Evolutionary conservation across 2,113 vertebrate genomes (phyloP).

Genomic region (Genyomyrus donnyi): DNA sequence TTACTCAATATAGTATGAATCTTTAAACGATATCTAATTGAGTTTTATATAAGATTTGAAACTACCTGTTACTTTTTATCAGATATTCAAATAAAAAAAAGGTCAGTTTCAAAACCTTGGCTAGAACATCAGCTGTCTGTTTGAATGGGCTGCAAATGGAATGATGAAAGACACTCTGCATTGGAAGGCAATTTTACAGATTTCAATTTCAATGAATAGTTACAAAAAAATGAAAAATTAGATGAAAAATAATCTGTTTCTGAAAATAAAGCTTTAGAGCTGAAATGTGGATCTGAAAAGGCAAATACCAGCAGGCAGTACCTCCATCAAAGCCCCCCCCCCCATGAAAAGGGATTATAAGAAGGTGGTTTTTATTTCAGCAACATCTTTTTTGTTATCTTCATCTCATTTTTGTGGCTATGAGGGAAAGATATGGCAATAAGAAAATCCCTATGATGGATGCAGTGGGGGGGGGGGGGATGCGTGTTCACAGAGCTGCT

Average conservation of each 20-base stretch:
- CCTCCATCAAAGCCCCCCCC: constrained; percentile 20
- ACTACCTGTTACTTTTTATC: background rate
- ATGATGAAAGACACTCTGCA: background rate
- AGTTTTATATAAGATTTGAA: background rate
- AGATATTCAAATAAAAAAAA: background rate
- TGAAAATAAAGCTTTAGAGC: constrained; percentile 1
- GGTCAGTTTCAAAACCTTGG: background rate
- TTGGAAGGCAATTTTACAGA: background rate
- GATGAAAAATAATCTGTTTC: background rate
- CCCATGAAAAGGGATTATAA: constrained; percentile 23
- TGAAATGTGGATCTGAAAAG: background rate
- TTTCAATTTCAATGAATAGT: background rate
- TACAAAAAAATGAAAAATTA: background rate
- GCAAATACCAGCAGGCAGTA: constrained; percentile 16
- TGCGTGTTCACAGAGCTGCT: constrained; percentile 17
- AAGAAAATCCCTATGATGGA: constrained; percentile 25
- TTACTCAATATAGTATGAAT: background rate
- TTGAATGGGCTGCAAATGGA: background rate
- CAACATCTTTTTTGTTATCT: constrained; percentile 13
- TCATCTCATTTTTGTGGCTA: constrained; percentile 5
- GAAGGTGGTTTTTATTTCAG: constrained; percentile 13
- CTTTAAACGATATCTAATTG: background rate
- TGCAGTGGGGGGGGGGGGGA: background rate
- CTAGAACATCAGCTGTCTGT: background rate
- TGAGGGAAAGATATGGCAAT: constrained; percentile 23